phyloP scores from a whole-genome alignment of 2,797 vertebrate genomes.

The Syncerus caffer region DNA sequence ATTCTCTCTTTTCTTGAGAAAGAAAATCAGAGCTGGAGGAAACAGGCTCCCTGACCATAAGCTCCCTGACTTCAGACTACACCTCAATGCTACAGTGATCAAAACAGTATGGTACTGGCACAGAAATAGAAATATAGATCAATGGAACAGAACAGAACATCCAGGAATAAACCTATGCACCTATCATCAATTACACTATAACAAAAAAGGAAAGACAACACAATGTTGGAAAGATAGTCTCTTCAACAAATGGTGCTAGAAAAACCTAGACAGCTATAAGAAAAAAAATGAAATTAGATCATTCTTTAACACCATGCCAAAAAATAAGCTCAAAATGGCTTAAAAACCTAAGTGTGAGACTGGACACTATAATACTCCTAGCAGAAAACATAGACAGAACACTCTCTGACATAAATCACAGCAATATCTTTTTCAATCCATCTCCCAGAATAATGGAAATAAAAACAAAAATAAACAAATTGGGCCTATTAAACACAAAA shows the following conservation, averaged over 20 bases:
- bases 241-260: background rate
- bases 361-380: background rate
- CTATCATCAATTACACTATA: background rate
- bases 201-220: background rate
- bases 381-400: background rate
- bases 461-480: background rate
- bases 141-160: background rate
- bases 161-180: background rate
- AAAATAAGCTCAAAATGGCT: background rate
- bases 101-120: background rate
- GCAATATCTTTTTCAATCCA: background rate
- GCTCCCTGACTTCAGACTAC: background rate
- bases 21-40: background rate
- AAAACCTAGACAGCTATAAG: background rate
- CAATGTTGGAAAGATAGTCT: background rate
- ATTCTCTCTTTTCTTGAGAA: background rate
- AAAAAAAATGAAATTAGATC: background rate
- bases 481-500: background rate
- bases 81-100: background rate
- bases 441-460: background rate
- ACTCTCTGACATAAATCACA: background rate
- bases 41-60: background rate
- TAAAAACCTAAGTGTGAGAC: background rate
- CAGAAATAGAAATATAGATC: background rate
- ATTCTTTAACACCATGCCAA: background rate